These are phyloP conservation scores for Deroptyus accipitrinus DNA, from an alignment of 2,113 vertebrate genomes.

Conservation along the genomic window DNA sequence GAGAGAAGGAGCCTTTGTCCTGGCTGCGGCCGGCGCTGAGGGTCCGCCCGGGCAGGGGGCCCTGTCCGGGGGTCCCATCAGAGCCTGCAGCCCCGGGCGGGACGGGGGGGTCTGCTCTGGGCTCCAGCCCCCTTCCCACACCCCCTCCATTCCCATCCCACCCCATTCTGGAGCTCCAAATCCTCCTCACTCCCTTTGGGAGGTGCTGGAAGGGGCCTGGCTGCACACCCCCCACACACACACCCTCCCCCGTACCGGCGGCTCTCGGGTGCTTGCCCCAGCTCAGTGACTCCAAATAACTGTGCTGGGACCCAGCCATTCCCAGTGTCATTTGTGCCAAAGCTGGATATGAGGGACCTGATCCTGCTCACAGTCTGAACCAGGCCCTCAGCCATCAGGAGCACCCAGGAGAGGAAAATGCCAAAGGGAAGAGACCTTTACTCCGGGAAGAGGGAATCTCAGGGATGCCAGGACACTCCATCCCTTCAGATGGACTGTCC, in stretches of 20 bases:
- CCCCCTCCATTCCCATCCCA: not conserved
- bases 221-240: not conserved
- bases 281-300: accelerated
- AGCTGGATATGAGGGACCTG: not conserved
- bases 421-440: not conserved
- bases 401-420: not conserved
- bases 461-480: not conserved
- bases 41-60: too few species aligned
- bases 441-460: not conserved
- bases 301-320: not conserved
- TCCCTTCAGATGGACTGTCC: not conserved
- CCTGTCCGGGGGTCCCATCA: not conserved
- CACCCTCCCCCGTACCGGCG: not conserved
- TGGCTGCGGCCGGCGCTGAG: not conserved
- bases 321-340: not conserved
- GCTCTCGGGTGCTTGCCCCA: not conserved
- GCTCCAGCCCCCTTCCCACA: not conserved
- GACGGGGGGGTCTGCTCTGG: not conserved
- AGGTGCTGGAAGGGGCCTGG: not conserved
- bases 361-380: not conserved
- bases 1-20: not conserved
- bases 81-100: not conserved
- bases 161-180: not conserved
- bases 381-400: not conserved
- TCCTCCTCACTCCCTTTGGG: not conserved